A percentile compares a stretch with the other conserved stretches of the same genome.
These are phyloP conservation scores for Arctia plantaginis DNA, from an alignment of 2,888 invertebrate species.

Conservation along the genomic window DNA sequence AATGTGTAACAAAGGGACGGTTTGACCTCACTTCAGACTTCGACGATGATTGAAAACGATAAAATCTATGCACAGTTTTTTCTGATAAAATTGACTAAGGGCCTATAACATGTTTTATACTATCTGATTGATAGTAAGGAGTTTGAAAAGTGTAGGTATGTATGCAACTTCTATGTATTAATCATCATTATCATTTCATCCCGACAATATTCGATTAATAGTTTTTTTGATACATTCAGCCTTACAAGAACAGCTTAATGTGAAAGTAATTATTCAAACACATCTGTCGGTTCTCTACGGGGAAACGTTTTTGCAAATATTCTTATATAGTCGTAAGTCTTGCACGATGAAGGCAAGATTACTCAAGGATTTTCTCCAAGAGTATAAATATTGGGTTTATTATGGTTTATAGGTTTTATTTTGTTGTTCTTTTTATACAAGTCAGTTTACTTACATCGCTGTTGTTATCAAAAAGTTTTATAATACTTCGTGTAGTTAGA, in stretches of 20 bases:
- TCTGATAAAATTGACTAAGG: not conserved
- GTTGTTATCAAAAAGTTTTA: not conserved
- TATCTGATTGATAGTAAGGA: not conserved
- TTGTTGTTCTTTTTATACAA: conserved; percentile 30
- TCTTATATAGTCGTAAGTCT: conserved; percentile 50
- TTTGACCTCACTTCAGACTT: not conserved
- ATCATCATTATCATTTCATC: not conserved
- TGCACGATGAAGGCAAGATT: conserved; percentile 62
- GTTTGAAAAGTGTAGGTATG: too few relatives aligned
- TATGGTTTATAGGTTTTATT: too few relatives aligned
- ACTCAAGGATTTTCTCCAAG: conserved; percentile 62
- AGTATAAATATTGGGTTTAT: conserved; percentile 56
- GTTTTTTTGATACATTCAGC: conserved; percentile 35
- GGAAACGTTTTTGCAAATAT: conserved; percentile 55
- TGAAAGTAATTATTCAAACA: conserved; percentile 68
- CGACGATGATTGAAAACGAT: not conserved
- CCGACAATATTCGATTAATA: conserved; percentile 6
- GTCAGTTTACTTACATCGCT: not conserved
- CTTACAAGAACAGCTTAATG: conserved; percentile 38
- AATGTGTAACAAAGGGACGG: not conserved
- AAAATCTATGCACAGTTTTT: not conserved
- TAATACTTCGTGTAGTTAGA: not conserved
- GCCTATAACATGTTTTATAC: not conserved
- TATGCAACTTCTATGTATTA: too few relatives aligned
- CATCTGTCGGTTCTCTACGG: conserved; percentile 76